phyloP scores from a whole-genome alignment of 2,797 vertebrate species.

The Sylvia borin region DNA sequence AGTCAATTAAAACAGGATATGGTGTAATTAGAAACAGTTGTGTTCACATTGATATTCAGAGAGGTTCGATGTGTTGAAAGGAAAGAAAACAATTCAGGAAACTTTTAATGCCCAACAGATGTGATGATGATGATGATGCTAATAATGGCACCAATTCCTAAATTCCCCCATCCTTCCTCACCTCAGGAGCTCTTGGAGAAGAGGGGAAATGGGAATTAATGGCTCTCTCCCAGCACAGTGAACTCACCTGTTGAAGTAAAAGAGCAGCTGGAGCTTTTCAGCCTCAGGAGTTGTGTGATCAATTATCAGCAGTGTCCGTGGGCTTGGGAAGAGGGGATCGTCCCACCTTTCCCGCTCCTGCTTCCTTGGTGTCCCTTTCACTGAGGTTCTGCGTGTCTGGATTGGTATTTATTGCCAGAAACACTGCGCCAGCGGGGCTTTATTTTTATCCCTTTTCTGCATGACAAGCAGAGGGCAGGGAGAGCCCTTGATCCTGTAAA shows the following conservation, averaged over 20 bases:
- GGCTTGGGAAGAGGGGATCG: neutral
- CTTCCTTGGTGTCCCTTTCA: neutral
- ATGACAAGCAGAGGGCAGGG: neutral
- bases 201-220: neutral
- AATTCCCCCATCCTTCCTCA: neutral
- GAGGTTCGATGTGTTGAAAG: slow-evolving; percentile 63
- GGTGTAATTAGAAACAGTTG: slow-evolving; percentile 77
- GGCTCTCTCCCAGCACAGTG: neutral
- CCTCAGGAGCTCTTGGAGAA: neutral
- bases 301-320: fast-evolving
- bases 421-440: neutral
- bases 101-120: slow-evolving; percentile 57
- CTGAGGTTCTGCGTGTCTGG: neutral
- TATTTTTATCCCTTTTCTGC: neutral
- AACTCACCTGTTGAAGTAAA: neutral
- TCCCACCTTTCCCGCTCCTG: neutral
- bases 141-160: slow-evolving; percentile 14
- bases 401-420: neutral
- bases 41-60: slow-evolving; percentile 75
- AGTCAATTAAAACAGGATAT: slow-evolving; percentile 79
- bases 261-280: neutral
- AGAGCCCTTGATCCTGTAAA: neutral
- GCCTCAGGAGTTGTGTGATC: neutral
- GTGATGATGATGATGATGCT: slow-evolving; percentile 9
- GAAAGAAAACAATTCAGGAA: slow-evolving; percentile 68